Base-by-base conservation (phyloP, 2,888 invertebrate species). In the Gibbula magus region DNA sequence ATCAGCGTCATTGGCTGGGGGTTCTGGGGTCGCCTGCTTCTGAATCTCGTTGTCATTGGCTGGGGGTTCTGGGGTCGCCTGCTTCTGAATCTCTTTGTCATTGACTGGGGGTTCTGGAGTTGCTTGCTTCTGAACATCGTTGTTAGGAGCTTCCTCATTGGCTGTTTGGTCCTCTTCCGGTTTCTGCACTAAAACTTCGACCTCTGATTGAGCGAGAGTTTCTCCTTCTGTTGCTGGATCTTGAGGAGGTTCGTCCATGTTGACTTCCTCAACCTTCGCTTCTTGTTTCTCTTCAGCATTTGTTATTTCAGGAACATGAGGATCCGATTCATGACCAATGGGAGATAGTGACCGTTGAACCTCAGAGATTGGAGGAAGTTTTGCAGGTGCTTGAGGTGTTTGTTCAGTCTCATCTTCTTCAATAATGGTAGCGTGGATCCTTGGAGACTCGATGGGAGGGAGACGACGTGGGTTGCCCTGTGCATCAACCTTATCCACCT, bases 401-500 rank as follows among this genome's bases (percentile, higher is more conserved):
- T 16, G 29, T 4, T 61, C 61, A 29, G 61, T 16, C n/a, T 61
- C 61, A 25, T 61, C 61, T 25, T 61, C 61, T 29, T 29, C 29
- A 25, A 61, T 25, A 29, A 29, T 29, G 29, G 29, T 61, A 10
- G 61, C 25, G 25, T 25, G 29, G 16, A 18, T 61, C 7, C 29
- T 45, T 45, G 45, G 25, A 29, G 61, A 18, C n/a, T 70, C 70
- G 3, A 70, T 10, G 7, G 70, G 70, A 16, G 70, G 70, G 20
- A 70, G 39, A n/a, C 70, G 70, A 18, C 70, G 13, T 0, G 70
- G 70, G 25, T 70, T 70, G 16, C 70, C 70, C 35, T 70, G 70
- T 0, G 70, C 2, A 35, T 70, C 70, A 20, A 70, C 39, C 10
- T 32, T 20, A 5, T 35, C 70, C 35, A 70, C 70, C 20, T 70